Evolutionary conservation across 2,797 vertebrate genomes (phyloP).

Genomic region (Taenioides sp.): DNA sequence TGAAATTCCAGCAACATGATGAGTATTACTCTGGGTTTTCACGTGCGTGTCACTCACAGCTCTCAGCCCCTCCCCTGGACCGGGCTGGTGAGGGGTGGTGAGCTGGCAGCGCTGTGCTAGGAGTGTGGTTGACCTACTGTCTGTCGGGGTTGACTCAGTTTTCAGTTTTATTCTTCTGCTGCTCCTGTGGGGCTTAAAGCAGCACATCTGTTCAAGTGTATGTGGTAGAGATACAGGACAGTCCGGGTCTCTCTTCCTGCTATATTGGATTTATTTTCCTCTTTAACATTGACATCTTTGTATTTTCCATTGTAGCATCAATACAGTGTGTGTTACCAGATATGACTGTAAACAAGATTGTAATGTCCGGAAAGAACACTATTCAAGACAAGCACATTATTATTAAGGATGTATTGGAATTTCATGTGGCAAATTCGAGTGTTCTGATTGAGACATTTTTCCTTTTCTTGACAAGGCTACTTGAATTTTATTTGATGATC

Average conservation of each 20-base stretch:
- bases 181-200: conserved; percentile 20
- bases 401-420: no score
- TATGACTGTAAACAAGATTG: no score
- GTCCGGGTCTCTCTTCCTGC: background rate
- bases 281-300: background rate
- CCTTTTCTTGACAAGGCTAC: background rate
- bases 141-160: conserved; percentile 50
- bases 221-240: background rate
- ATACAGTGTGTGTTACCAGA: background rate
- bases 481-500: background rate
- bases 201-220: conserved; percentile 2
- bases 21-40: conserved; percentile 20
- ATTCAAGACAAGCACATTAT: background rate
- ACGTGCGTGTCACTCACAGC: conserved; percentile 11
- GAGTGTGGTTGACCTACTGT: conserved; percentile 22
- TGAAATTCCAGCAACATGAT: conserved; percentile 42
- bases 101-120: conserved; percentile 31
- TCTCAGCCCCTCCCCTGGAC: background rate
- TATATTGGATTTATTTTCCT: background rate
- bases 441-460: background rate
- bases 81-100: conserved; percentile 16
- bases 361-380: no score
- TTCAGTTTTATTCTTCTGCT: conserved; percentile 17
- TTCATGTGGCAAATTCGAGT: background rate
- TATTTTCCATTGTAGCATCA: background rate